A percentile compares a stretch with the other conserved stretches of the same genome.
Conservation (phyloP, 2,113 vertebrate genomes). For the Mohoua ochrocephala region DNA sequence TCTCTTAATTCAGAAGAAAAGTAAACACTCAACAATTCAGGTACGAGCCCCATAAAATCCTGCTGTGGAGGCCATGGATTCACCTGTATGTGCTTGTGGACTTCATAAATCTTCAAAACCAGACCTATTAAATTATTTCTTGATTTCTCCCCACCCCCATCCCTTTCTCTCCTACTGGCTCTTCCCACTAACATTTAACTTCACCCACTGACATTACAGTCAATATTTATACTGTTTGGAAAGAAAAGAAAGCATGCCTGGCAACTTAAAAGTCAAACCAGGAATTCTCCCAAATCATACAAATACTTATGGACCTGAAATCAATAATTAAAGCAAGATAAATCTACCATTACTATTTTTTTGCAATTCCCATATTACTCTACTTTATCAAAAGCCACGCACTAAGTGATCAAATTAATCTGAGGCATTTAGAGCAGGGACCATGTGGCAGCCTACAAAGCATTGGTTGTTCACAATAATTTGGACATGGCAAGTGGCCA, state of each 20-base stretch:
- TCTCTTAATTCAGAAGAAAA: background rate
- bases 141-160: background rate
- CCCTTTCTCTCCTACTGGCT: background rate
- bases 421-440: background rate
- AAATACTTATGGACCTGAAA: background rate
- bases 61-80: background rate
- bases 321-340: background rate
- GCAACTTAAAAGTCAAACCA: background rate
- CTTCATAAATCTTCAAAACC: background rate
- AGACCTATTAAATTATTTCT: background rate
- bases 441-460: background rate
- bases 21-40: background rate
- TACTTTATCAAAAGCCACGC: background rate
- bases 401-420: background rate
- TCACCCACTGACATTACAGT: background rate
- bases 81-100: background rate
- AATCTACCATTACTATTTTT: background rate
- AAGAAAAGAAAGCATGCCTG: background rate
- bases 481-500: slow-evolving; percentile 7
- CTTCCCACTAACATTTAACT: background rate
- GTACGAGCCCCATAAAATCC: background rate
- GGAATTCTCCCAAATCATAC: background rate
- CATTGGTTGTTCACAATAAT: slow-evolving; percentile 17
- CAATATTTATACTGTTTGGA: background rate
- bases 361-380: background rate